These are phyloP conservation scores for Colius striatus DNA, from an alignment of 2,113 vertebrate species.

Conservation along the genomic window DNA sequence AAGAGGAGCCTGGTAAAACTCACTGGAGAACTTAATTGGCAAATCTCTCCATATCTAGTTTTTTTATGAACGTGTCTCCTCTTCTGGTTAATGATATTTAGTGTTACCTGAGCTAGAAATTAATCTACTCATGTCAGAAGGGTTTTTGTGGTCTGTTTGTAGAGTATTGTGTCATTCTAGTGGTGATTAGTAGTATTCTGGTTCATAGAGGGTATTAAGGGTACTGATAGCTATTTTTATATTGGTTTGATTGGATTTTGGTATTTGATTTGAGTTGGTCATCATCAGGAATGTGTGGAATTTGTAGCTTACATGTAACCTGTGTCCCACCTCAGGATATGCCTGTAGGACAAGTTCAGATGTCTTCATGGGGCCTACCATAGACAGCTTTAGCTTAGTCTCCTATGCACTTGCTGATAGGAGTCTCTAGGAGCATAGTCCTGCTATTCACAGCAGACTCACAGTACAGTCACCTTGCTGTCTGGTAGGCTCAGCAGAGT, in stretches of 20 bases:
- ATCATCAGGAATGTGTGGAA: neutral
- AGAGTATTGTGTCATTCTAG: neutral
- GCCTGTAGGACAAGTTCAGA: neutral
- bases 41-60: neutral
- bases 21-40: neutral
- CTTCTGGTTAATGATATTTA: neutral
- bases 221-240: neutral
- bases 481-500: too few relatives aligned
- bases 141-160: neutral
- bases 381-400: accelerated
- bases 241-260: neutral
- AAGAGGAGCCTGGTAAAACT: neutral
- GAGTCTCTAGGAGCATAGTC: accelerated
- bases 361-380: neutral
- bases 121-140: neutral
- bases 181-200: neutral
- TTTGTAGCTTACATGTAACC: neutral
- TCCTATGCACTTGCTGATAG: neutral
- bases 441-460: neutral
- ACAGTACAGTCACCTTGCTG: neutral
- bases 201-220: neutral
- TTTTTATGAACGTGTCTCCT: neutral
- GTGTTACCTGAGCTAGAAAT: neutral
- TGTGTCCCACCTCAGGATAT: neutral
- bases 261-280: neutral